Conservation (phyloP, 2,113 vertebrate genomes). For the Chloroceryle aenea region DNA sequence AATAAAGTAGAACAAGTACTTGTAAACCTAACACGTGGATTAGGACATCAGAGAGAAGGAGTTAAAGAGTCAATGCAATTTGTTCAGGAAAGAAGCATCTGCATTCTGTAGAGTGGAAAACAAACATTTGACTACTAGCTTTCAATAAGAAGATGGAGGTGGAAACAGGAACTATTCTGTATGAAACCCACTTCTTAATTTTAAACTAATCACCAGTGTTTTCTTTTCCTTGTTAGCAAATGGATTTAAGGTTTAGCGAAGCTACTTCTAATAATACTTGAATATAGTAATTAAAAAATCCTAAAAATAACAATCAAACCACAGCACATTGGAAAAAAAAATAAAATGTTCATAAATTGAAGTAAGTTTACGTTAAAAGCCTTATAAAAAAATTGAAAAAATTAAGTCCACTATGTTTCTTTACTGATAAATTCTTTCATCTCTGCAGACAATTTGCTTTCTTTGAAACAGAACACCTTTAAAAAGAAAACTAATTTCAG, state of each 20-base stretch:
- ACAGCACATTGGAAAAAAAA: background rate
- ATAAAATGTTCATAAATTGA: background rate
- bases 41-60: rapidly evolving
- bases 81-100: background rate
- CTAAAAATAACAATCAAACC: background rate
- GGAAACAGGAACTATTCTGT: background rate
- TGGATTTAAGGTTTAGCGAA: background rate
- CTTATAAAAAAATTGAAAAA: background rate
- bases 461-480: background rate
- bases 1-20: background rate
- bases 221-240: background rate
- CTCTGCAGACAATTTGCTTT: background rate
- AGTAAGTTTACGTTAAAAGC: background rate
- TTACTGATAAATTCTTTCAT: background rate
- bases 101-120: background rate
- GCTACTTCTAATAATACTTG: background rate
- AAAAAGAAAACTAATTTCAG: background rate
- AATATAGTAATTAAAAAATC: background rate
- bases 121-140: background rate
- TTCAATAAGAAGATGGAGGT: background rate
- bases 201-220: background rate
- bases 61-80: background rate
- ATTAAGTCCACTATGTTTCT: background rate
- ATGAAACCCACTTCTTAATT: background rate
- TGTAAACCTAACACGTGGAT: rapidly evolving